Evolutionary conservation across 2,888 invertebrate species (phyloP).

Genomic region (Polymixis flavicincta): DNA sequence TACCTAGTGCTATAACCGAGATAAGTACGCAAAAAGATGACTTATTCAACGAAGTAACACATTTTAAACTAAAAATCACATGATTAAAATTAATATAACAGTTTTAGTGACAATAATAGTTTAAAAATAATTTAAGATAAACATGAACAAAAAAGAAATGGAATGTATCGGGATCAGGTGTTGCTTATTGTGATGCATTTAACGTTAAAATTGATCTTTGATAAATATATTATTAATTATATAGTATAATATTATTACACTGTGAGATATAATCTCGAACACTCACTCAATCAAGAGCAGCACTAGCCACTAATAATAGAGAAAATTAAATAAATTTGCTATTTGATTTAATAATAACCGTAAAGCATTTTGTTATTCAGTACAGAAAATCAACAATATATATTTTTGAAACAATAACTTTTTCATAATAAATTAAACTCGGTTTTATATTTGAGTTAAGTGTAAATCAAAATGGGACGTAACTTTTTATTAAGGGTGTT

Average conservation of each 20-base stretch:
- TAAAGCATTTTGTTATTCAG: conserved; percentile 57
- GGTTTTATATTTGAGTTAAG: conserved; percentile 35
- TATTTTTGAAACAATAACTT: conserved; percentile 60
- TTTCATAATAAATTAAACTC: conserved; percentile 51
- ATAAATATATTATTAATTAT: conserved; percentile 65
- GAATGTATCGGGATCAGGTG: conserved; percentile 78
- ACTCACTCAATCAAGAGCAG: conserved; percentile 78
- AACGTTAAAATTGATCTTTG: conserved; percentile 79
- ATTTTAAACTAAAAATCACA: conserved; percentile 66
- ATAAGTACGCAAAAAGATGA: conserved; percentile 64
- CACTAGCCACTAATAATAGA: conserved; percentile 75
- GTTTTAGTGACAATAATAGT: conserved; percentile 53
- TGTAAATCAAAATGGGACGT: conserved; percentile 45
- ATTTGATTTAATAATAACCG: conserved; percentile 46
- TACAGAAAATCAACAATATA: conserved; percentile 66
- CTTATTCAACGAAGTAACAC: conserved; percentile 62
- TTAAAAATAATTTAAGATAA: conserved; percentile 52
- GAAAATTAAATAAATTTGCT: conserved; percentile 61
- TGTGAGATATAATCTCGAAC: conserved; percentile 77
- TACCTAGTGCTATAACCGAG: conserved; percentile 67
- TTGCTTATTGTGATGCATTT: conserved; percentile 74
- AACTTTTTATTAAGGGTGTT: conserved; percentile 15
- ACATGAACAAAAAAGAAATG: conserved; percentile 73
- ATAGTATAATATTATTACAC: conserved; percentile 65
- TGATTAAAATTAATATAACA: conserved; percentile 61